Base-by-base conservation (phyloP, 2,888 invertebrate genomes). In the Ectropis crepuscularia region DNA sequence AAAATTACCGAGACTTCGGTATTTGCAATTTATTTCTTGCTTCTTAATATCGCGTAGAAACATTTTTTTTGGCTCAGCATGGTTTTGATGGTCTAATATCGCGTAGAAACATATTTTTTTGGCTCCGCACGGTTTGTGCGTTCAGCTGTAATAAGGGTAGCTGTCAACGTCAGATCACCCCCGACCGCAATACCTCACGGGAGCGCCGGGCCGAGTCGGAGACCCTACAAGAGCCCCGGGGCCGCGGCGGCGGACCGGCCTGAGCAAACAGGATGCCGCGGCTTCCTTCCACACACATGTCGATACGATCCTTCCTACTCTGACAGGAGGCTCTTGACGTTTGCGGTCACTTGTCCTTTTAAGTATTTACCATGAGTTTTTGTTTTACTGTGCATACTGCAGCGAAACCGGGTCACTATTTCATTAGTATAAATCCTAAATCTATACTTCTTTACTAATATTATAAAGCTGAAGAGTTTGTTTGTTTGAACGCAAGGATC, bases 121-220 rank as follows among this genome's bases (percentile, higher is more conserved):
- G 16, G 12, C 47, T 6, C 6, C 10, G 28, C 47, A 36, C 6
- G 47, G 10, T 9, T 7, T 39, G 12, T 12, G 11, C 38, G 12
- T 50, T 50, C 6, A 5, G 11, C n/a, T 37, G 37, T 37, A 48
- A 16, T n/a, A 51, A 51, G 46, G 47, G 55, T 47, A 55, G 46
- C 55, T 55, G 55, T 55, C 43, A 48, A 57, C 50, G 74, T 74
- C 74, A 65, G 54, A 0, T 61, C 46, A 6, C 39, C 45, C 71
- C 28, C 5, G 36, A 74, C 74, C 71, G 47, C 75, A 71, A 74
- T 69, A 60, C 64, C 11, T 74, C 74, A 73, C 42, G 16, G 51
- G 54, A 11, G 12, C 55, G 63, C 53, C 43, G 41, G 42, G 63
- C 67, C 47, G 55, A 37, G 42, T 37, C 60, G 36, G 65, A 65